A percentile compares a stretch with the other conserved stretches of the same genome.
These are phyloP conservation scores for Brachionus koreanus DNA, from an alignment of 1,140 invertebrate genomes.

Conservation along the genomic window DNA sequence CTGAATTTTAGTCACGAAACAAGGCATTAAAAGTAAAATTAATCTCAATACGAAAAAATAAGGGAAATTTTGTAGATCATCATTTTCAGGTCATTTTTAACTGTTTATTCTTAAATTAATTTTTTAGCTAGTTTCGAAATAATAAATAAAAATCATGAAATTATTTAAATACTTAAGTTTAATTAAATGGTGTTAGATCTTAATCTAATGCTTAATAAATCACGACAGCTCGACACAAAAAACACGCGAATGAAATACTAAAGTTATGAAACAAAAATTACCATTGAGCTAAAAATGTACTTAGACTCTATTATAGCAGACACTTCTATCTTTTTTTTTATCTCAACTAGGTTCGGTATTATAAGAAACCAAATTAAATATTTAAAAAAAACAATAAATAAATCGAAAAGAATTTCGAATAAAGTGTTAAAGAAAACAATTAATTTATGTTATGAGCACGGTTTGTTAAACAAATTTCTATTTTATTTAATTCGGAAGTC, in stretches of 20 bases:
- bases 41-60: too few relatives aligned
- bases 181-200: neutral
- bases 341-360: neutral
- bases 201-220: neutral
- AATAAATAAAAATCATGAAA: neutral
- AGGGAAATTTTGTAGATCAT: too few relatives aligned
- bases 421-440: neutral
- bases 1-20: too few relatives aligned
- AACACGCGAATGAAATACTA: neutral
- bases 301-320: neutral
- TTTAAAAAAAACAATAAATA: neutral
- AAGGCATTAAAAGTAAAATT: too few relatives aligned
- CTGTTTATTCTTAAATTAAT: neutral
- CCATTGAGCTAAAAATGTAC: neutral
- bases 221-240: neutral
- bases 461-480: neutral
- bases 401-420: neutral
- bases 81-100: neutral
- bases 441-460: neutral
- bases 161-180: neutral
- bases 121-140: neutral
- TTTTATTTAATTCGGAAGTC: slow-evolving; percentile 8
- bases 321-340: neutral
- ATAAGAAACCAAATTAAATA: neutral
- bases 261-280: neutral